Conservation (phyloP, 1,140 invertebrate species). For the Portunus trituberculatus region DNA sequence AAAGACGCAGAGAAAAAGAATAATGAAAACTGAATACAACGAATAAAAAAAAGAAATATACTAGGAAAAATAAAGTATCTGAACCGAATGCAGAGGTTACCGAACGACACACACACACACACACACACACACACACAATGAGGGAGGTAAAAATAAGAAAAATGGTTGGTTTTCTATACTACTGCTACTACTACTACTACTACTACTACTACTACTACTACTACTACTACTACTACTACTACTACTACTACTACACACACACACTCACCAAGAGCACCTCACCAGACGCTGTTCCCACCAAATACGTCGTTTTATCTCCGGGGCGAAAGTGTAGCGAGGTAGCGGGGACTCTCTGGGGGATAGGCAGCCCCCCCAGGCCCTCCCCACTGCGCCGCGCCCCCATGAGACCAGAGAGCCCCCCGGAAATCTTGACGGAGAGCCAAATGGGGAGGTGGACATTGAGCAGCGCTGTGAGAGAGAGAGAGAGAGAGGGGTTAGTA, state of each 20-base stretch:
- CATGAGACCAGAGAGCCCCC: slow-evolving; percentile 49
- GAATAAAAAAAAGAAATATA: not conserved
- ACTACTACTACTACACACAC: not conserved
- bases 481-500: not conserved
- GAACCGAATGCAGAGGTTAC: too few species aligned
- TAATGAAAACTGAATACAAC: not conserved
- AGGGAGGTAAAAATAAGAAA: too few species aligned
- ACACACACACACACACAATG: slow-evolving; percentile 62
- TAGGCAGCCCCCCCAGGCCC: slow-evolving; percentile 27
- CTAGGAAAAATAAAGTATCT: not conserved
- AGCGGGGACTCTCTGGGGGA: slow-evolving; percentile 58
- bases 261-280: slow-evolving; percentile 72
- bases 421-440: slow-evolving; percentile 61
- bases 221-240: not conserved
- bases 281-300: slow-evolving; percentile 71
- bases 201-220: too few species aligned
- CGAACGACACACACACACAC: slow-evolving; percentile 56
- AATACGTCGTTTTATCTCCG: slow-evolving; percentile 66
- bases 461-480: not conserved
- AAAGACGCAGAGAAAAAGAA: not conserved
- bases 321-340: slow-evolving; percentile 72
- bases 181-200: too few species aligned
- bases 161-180: too few species aligned
- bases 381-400: not conserved
- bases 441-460: slow-evolving; percentile 66